Evolutionary conservation across 2,888 invertebrate species (phyloP).

Genomic region (Brachylomia viminalis): DNA sequence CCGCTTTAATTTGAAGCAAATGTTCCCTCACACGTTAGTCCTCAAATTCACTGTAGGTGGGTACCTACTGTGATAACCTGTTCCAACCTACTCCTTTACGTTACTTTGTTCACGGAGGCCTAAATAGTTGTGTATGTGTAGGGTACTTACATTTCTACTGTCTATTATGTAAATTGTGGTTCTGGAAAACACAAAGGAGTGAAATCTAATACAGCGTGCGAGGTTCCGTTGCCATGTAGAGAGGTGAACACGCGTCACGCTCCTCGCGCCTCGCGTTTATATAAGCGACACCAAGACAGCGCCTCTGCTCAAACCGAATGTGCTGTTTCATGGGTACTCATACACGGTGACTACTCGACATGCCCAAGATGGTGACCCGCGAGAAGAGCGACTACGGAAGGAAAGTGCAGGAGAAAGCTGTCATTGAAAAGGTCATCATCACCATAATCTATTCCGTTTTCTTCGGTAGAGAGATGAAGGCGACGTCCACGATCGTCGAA

Average conservation of each 20-base stretch:
- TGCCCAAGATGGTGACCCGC: conserved; percentile 77
- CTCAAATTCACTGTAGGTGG: background rate
- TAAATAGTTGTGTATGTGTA: background rate
- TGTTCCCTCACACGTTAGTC: background rate
- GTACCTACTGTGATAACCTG: background rate
- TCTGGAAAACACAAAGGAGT: conserved; percentile 58
- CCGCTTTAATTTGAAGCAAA: background rate
- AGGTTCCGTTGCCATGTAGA: conserved; percentile 52
- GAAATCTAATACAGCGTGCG: conserved; percentile 58
- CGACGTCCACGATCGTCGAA: conserved; percentile 34
- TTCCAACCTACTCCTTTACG: background rate
- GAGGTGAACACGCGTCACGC: conserved; percentile 60
- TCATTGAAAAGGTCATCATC: conserved; percentile 79
- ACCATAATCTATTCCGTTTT: conserved; percentile 45
- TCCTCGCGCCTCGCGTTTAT: conserved; percentile 63
- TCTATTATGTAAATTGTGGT: conserved; percentile 45
- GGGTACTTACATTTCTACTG: conserved; percentile 14
- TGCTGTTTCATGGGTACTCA: conserved; percentile 67
- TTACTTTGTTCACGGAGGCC: background rate
- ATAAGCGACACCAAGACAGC: conserved; percentile 59
- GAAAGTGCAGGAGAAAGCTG: conserved; percentile 80
- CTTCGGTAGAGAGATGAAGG: conserved; percentile 54
- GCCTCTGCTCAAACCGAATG: conserved; percentile 59
- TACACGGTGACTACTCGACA: conserved; percentile 67
- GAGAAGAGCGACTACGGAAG: conserved; percentile 77